Base-by-base conservation (phyloP, 2,113 vertebrate genomes). In the chimpanzee (Pan troglodytes) region DNA sequence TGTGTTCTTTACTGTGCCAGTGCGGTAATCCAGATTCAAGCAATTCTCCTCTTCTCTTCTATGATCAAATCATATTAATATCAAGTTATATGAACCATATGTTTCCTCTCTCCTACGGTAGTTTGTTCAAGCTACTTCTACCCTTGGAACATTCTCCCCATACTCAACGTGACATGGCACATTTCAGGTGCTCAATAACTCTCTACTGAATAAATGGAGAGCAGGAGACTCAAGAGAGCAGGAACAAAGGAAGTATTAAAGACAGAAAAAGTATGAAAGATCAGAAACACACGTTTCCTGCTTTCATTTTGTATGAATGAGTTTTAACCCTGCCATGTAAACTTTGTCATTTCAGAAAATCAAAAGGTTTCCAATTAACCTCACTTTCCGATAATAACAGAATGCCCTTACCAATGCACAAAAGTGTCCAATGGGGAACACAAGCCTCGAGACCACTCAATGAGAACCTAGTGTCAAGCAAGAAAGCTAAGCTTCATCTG, bases 321-420 rank as follows among this genome's bases (percentile, higher is more conserved):
- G 12, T 73, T 55, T 91, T 32, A n/a, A 83, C 35, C 35, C 59
- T 96, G 90, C 38, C 4, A 50, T 22, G 14, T 89, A 89, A 88
- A 94, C 81, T 90, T 93, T 78, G 32, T 75, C 72, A 88, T 80
- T 97, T 97, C 93, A 96, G 82, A 57, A 98, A 97, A 97, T 57
- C 76, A 96, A 97, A 88, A 90, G 45, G 81, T 92, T 98, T 97
- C 64, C 92, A 90, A 93, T 84, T 35, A 94, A 61, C n/a, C 80
- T 95, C 43, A 73, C 91, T 91, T 97, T 82, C 78, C 88, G 91
- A 72, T 97, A 94, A 96, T 72, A 27, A 30, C 8, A 97, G 50
- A 97, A 98, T 25, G 93, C 75, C 61, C 73, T 88, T 88, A 72
- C 9, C 61, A 96, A 93, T 88, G 87, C n/a, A 76, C 25, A 94